phyloP scores from a whole-genome alignment of 2,888 invertebrate species.

The Eremobia ochroleuca region DNA sequence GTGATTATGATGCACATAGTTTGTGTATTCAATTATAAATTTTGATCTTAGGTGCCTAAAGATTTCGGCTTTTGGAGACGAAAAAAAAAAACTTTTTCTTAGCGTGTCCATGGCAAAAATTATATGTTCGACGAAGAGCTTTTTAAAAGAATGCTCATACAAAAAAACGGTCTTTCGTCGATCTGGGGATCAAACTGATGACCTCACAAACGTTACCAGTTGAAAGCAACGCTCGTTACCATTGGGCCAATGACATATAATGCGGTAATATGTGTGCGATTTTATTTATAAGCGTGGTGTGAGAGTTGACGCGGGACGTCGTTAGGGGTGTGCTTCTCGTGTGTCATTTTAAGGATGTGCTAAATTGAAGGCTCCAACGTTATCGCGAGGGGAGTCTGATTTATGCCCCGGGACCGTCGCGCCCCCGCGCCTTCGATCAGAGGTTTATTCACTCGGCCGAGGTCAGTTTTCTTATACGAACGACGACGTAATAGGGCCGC shows the following conservation, averaged over 20 bases:
- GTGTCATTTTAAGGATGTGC: slow-evolving; percentile 91
- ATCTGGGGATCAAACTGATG: slow-evolving; percentile 32
- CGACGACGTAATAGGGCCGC: slow-evolving; percentile 77
- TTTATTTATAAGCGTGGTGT: slow-evolving; percentile 79
- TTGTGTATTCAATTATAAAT: background rate
- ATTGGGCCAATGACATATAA: slow-evolving; percentile 65
- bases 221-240: slow-evolving; percentile 52
- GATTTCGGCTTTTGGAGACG: no score
- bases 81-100: background rate
- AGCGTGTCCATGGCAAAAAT: background rate
- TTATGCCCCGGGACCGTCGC: slow-evolving; percentile 85
- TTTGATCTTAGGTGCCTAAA: background rate
- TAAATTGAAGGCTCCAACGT: slow-evolving; percentile 91
- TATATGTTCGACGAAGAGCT: background rate
- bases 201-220: slow-evolving; percentile 10
- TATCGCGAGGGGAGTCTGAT: slow-evolving; percentile 89
- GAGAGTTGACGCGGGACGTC: slow-evolving; percentile 84
- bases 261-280: slow-evolving; percentile 71
- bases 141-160: slow-evolving; percentile 9
- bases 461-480: slow-evolving; percentile 88
- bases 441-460: slow-evolving; percentile 89
- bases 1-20: background rate
- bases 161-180: background rate
- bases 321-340: slow-evolving; percentile 89
- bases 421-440: slow-evolving; percentile 84